These are phyloP conservation scores for Athene noctua DNA, from an alignment of 2,113 vertebrate species.

Conservation along the genomic window DNA sequence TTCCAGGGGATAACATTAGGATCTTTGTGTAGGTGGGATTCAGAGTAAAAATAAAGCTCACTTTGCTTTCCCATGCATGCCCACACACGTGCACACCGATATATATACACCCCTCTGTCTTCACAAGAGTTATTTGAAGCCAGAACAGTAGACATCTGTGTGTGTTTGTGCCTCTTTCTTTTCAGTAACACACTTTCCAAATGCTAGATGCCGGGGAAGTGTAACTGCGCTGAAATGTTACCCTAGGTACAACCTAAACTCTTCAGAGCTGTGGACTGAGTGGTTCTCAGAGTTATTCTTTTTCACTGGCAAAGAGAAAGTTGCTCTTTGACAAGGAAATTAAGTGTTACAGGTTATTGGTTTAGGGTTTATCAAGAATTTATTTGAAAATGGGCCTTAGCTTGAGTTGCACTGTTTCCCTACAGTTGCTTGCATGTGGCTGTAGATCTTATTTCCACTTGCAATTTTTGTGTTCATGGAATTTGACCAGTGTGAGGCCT, in stretches of 20 bases:
- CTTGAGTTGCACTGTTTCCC: neutral
- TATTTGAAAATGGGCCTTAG: neutral
- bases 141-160: conserved; percentile 21
- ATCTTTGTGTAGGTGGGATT: conserved; percentile 72
- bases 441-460: neutral
- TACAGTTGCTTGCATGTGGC: neutral
- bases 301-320: conserved; percentile 16
- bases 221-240: conserved; percentile 39
- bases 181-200: conserved; percentile 41
- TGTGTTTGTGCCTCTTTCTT: conserved; percentile 28
- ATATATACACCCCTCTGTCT: conserved; percentile 15
- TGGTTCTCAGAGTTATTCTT: conserved; percentile 57
- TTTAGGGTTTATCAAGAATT: neutral
- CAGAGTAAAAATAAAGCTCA: conserved; percentile 30
- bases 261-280: neutral
- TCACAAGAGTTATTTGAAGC: conserved; percentile 30
- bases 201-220: neutral
- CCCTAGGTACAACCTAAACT: neutral
- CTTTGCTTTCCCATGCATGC: conserved; percentile 39
- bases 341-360: neutral
- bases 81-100: conserved; percentile 15
- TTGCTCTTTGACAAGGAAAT: conserved; percentile 24
- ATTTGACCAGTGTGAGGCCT: neutral
- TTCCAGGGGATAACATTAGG: conserved; percentile 62
- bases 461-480: neutral